Conservation (phyloP, 2,888 invertebrate species). For the Exephanes ischioxanthus region DNA sequence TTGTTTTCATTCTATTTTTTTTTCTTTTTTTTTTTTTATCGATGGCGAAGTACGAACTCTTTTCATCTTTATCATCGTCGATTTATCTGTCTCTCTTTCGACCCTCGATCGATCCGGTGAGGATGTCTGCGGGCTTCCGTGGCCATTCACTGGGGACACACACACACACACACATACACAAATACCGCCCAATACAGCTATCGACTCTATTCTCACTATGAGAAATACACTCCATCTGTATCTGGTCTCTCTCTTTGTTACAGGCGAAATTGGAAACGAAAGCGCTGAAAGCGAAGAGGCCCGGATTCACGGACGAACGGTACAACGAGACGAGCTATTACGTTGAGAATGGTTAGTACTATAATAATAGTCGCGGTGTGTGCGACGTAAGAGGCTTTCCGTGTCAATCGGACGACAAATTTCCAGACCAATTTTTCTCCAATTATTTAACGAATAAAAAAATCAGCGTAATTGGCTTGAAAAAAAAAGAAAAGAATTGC, state of each 20-base stretch:
- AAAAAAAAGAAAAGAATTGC: background rate
- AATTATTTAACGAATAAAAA: background rate
- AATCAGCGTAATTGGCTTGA: background rate
- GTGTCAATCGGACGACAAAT: conserved; percentile 9
- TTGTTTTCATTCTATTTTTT: conserved; percentile 2
- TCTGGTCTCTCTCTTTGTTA: conserved; percentile 85
- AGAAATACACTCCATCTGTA: conserved; percentile 41
- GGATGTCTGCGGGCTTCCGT: background rate
- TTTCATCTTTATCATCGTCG: conserved; percentile 19
- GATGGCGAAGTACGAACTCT: background rate
- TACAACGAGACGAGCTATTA: conserved; percentile 98
- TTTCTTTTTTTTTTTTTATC: background rate
- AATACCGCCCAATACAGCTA: background rate
- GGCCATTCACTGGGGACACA: conserved; percentile 14
- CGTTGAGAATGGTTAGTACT: conserved; percentile 95
- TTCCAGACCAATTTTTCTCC: background rate
- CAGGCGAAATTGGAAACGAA: conserved; percentile 97
- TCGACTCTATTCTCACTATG: background rate
- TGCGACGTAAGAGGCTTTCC: background rate
- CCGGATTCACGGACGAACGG: conserved; percentile 96
- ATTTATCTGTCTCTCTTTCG: conserved; percentile 27
- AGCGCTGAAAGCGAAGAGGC: conserved; percentile 95
- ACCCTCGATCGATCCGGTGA: conserved; percentile 20
- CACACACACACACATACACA: background rate
- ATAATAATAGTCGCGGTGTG: conserved; percentile 22